phyloP scores from a whole-genome alignment of 2,888 invertebrate genomes.

The Orthosia gracilis region DNA sequence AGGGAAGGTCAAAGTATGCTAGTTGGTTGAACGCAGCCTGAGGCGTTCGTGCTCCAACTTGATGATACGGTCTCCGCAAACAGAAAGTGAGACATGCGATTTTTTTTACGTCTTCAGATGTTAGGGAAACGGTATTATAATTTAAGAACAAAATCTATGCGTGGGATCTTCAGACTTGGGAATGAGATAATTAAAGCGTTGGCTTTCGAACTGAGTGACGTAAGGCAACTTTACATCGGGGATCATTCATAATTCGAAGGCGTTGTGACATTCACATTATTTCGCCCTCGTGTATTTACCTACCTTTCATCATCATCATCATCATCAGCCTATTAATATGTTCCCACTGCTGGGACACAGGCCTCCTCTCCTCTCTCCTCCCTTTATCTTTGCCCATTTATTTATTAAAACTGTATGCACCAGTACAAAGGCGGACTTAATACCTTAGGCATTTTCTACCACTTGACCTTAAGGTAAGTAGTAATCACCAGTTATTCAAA shows the following conservation, averaged over 20 bases:
- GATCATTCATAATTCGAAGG: not conserved
- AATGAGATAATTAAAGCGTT: not conserved
- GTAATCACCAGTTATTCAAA: constrained; percentile 1
- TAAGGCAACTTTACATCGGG: not conserved
- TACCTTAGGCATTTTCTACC: too few relatives aligned
- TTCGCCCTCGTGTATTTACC: not conserved
- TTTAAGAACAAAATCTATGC: constrained; percentile 41
- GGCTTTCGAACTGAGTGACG: not conserved
- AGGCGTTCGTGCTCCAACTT: constrained; percentile 84
- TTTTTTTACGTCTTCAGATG: constrained; percentile 73
- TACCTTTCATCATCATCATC: too few relatives aligned
- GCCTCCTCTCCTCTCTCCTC: too few relatives aligned
- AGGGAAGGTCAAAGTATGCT: constrained; percentile 70
- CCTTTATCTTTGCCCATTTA: not conserved
- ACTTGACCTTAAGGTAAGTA: too few relatives aligned
- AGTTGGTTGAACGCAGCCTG: constrained; percentile 75
- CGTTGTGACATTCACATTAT: not conserved
- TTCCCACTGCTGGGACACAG: too few relatives aligned
- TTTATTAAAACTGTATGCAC: too few relatives aligned
- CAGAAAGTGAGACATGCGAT: constrained; percentile 71
- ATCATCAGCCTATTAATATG: too few relatives aligned
- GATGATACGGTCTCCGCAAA: constrained; percentile 82
- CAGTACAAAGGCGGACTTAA: too few relatives aligned
- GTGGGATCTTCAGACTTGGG: not conserved
- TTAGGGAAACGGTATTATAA: constrained; percentile 42